Percentiles rank a stretch among this genome's conserved stretches.
phyloP scores from a whole-genome alignment of 2,113 vertebrate species.

The Atrichornis clamosus region DNA sequence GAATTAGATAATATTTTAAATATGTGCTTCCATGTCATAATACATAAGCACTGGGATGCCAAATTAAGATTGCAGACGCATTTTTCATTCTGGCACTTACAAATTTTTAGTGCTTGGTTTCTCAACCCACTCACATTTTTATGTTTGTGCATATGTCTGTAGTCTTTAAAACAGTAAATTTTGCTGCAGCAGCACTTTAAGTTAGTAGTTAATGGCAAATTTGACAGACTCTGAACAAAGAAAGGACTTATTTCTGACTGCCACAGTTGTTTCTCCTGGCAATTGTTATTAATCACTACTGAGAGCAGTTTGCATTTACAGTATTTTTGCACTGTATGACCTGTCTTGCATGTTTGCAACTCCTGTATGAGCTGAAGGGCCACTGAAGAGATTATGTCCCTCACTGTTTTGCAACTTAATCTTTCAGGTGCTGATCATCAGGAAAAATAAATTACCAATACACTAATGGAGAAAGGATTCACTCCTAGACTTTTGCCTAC shows the following conservation, averaged over 20 bases:
- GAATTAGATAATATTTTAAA: neutral
- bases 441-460: neutral
- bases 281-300: neutral
- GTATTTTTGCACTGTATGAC: neutral
- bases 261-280: neutral
- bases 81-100: constrained; percentile 8
- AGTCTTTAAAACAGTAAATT: neutral
- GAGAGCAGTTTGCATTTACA: neutral
- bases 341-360: neutral
- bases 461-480: neutral
- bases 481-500: neutral
- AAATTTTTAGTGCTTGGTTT: neutral
- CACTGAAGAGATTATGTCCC: neutral
- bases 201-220: neutral
- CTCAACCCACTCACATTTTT: neutral
- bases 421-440: neutral
- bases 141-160: neutral
- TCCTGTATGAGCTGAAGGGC: neutral
- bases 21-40: neutral
- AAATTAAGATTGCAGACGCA: neutral
- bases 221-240: neutral
- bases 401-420: neutral
- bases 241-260: neutral
- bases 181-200: neutral
- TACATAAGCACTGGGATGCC: neutral